Conservation (phyloP, 1,140 invertebrate genomes). For the Papilio machaon region DNA sequence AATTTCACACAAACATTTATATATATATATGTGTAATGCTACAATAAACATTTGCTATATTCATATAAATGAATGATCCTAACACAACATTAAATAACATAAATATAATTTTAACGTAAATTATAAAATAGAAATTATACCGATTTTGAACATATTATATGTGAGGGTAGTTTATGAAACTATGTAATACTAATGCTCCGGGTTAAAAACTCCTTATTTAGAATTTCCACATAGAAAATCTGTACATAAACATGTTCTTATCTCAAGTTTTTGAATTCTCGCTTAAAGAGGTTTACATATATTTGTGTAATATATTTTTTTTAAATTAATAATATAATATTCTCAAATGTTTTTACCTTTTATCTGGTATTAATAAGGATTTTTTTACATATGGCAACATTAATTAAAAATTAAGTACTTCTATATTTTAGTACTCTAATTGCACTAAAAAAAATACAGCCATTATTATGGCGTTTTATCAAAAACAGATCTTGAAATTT, state of each 20-base stretch:
- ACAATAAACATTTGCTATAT: slow-evolving; percentile 14
- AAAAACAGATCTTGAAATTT: not conserved
- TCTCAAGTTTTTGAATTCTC: too few species aligned
- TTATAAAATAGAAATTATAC: not conserved
- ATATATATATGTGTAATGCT: not conserved
- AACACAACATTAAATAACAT: slow-evolving; percentile 1
- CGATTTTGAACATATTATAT: not conserved
- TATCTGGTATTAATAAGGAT: not conserved
- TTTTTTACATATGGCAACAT: slow-evolving; percentile 7
- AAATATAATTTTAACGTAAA: not conserved
- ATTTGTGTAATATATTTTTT: too few species aligned
- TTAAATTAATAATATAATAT: too few species aligned
- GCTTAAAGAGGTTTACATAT: too few species aligned
- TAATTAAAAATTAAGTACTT: slow-evolving; percentile 4
- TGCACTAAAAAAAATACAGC: not conserved
- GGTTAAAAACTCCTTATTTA: too few species aligned
- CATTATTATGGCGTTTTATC: not conserved
- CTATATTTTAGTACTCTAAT: slow-evolving; percentile 1
- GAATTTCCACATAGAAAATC: too few species aligned
- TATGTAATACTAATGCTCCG: too few species aligned
- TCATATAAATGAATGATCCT: not conserved
- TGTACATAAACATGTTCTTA: too few species aligned
- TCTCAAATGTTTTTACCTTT: too few species aligned
- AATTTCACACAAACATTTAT: slow-evolving; percentile 22
- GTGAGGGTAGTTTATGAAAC: too few species aligned